Percentiles rank a stretch among this genome's conserved stretches.
Conservation (phyloP, 2,113 vertebrate species). For the Oncorhynchus gorbuscha region DNA sequence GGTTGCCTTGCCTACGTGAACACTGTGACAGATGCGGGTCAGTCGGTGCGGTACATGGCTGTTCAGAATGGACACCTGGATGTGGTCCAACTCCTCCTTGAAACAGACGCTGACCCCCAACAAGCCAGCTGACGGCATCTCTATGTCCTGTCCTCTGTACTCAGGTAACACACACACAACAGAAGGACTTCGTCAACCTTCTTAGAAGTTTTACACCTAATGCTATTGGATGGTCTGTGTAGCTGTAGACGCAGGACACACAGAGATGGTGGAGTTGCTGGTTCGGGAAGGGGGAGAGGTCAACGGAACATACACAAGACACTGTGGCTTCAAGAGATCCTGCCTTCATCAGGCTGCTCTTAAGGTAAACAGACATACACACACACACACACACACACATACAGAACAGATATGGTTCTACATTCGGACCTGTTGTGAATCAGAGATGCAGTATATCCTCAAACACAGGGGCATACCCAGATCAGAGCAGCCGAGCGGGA, state of each 20-base stretch:
- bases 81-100: conserved; percentile 67
- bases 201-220: too few species aligned
- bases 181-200: too few species aligned
- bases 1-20: conserved; percentile 66
- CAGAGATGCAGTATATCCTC: conserved; percentile 58
- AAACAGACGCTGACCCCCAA: conserved; percentile 76
- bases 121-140: conserved; percentile 72
- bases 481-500: neutral
- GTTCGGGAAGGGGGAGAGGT: conserved; percentile 78
- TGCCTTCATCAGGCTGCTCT: conserved; percentile 89
- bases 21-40: conserved; percentile 82
- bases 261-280: conserved; percentile 75
- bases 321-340: conserved; percentile 83
- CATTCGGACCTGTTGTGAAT: neutral
- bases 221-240: neutral
- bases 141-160: conserved; percentile 81
- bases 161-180: conserved; percentile 72
- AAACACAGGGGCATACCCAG: conserved; percentile 48
- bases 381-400: too few species aligned
- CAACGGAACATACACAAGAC: conserved; percentile 76
- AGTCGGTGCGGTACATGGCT: conserved; percentile 82
- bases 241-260: conserved; percentile 80
- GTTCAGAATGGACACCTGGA: conserved; percentile 76
- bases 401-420: conserved; percentile 44
- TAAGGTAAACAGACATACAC: conserved; percentile 3